Conservation (phyloP, 2,797 vertebrate species). For the Sylvia borin region DNA sequence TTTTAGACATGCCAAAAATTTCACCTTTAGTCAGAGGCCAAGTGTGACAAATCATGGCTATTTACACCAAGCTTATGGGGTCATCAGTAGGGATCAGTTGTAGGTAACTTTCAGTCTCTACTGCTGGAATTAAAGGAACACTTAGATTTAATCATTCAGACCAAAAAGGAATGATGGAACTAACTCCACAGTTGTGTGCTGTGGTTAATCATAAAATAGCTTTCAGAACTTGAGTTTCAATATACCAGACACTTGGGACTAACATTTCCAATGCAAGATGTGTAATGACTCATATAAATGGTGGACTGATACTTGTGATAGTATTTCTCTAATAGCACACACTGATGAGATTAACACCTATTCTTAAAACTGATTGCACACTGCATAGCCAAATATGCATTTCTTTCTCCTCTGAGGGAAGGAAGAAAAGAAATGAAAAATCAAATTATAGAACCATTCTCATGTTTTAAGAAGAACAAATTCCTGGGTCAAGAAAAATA, state of each 20-base stretch:
- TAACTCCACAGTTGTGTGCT: not conserved
- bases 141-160: not conserved
- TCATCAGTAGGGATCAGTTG: not conserved
- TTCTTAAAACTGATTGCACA: not conserved
- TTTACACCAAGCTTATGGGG: not conserved
- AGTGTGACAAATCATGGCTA: slow-evolving; percentile 20
- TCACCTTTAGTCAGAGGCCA: slow-evolving; percentile 15
- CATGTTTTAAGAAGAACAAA: not conserved
- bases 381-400: not conserved
- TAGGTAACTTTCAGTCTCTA: not conserved
- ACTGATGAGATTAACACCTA: not conserved
- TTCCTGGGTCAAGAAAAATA: not conserved
- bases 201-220: not conserved
- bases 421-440: not conserved
- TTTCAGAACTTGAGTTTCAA: not conserved
- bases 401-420: not conserved
- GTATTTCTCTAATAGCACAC: not conserved
- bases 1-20: slow-evolving; percentile 10
- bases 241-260: not conserved
- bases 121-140: not conserved
- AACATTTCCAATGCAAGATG: not conserved
- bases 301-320: not conserved
- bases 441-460: not conserved
- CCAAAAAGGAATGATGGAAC: not conserved
- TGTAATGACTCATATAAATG: not conserved